Conservation (phyloP, 1,140 invertebrate genomes). For the Drosophila nigromelanica region DNA sequence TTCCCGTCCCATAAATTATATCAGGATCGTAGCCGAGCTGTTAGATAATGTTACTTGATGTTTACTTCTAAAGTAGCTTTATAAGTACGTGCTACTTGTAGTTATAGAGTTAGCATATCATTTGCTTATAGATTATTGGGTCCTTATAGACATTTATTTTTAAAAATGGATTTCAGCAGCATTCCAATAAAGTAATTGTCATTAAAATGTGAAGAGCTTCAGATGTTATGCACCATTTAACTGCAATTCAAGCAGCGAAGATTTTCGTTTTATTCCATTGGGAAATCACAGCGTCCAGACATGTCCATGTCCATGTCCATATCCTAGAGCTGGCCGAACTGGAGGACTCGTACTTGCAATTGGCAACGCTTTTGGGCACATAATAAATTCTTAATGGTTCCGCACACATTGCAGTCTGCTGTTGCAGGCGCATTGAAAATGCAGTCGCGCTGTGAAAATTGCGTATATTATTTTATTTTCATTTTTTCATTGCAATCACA, state of each 20-base stretch:
- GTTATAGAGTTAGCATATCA: too few relatives aligned
- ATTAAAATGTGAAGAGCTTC: conserved; percentile 27
- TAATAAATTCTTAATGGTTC: conserved; percentile 76
- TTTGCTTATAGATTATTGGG: too few relatives aligned
- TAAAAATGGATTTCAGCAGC: conserved; percentile 3
- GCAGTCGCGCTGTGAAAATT: conserved; percentile 36
- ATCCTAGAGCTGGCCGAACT: conserved; percentile 9
- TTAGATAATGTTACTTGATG: too few relatives aligned
- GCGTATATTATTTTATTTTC: conserved; percentile 31
- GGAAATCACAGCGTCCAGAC: conserved; percentile 43
- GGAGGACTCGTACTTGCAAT: conserved; percentile 28
- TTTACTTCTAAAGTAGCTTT: too few relatives aligned
- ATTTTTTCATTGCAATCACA: conserved; percentile 47
- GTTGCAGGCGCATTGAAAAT: conserved; percentile 36
- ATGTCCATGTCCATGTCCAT: conserved; percentile 13
- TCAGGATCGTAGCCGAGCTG: too few relatives aligned
- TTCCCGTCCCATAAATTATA: too few relatives aligned
- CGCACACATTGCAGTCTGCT: conserved; percentile 36
- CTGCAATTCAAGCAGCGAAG: conserved; percentile 50
- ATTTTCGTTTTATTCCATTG: conserved; percentile 27
- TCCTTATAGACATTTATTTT: background rate
- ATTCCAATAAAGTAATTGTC: conserved; percentile 57
- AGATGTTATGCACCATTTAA: conserved; percentile 38
- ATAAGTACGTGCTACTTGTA: too few relatives aligned
- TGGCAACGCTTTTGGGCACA: conserved; percentile 54